Evolutionary conservation across 2,888 invertebrate genomes (phyloP), one percentile per base, ranked within the genome.

Genomic region (Meloe dianella): DNA sequence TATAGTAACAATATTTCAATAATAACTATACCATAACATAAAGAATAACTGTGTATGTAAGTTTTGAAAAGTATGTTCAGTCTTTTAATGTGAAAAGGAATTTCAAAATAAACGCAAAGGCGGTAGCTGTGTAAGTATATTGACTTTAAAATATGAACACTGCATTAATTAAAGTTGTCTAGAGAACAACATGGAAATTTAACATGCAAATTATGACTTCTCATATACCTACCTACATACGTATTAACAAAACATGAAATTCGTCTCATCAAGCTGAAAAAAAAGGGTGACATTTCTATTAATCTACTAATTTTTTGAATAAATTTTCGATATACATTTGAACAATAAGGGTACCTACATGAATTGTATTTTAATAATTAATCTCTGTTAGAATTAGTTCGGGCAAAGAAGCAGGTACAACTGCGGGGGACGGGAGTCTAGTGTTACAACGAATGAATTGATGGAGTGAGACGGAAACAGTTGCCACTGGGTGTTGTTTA

Each of bases 41-140:
- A 72, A 71, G 51, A 60, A 58, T 57, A 61, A 63, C 62, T 62
- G 64, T 60, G 61, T 58, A 58, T 51, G 58, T 61, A 64, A 61
- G 61, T 64, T 67, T 67, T 59, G 17, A 67, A 64, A 59, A 51
- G 64, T 64, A 67, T 58, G 64, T 59, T 61, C 56, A 61, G 59
- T 60, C 60, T 59, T 67, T 67, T 59, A 54, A 27, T 54, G 24
- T 54, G 54, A 14, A 54, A 5, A 54, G 22, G 24, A 27, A 27
- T 24, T 54, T 14, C 7, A 1, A 27, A 54, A 54, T 54, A 54
- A 54, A 54, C 27, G 14, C 54, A 24, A 54, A 27, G 24, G 54
- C 27, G 54, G 54, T 27, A 22, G 54, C 27, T 22, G 14, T 51
- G 51, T 51, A 22, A 14, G 27, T 27, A 54, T 54, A 54, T 54